Base-by-base conservation (phyloP, 2,797 vertebrate genomes). In the Champsocephalus esox region DNA sequence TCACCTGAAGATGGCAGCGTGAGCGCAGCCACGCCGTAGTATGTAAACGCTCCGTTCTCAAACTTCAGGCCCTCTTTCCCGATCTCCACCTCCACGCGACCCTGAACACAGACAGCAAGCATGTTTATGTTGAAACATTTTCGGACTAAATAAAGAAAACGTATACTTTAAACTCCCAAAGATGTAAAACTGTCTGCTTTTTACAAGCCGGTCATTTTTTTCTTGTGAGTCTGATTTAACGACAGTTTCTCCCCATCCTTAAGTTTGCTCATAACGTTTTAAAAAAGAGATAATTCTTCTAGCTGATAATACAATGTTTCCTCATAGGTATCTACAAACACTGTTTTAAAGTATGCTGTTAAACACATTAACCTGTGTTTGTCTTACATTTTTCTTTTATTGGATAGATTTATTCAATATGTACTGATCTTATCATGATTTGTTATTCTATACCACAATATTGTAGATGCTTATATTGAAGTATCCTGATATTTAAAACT, bases 41-140 rank as follows among this genome's bases (percentile, higher is more conserved):
- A 98, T 0, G 97, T 98, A 68, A 98, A 98, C 3, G 97, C 97
- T 7, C 97, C 97, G 0, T 97, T 98, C 84, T 98, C 97, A 77
- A 98, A 98, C 93, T 96, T 97, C 85, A 98, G 91, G 19, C 96
- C 96, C 87, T 98, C 97, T 82, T 98, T 98, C 3, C 97, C 97
- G 19, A 98, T 97, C 90, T 98, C 97, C 71, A 98, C 97, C 91
- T 98, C 97, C 44, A 98, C 97, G 3, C 95, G 96, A 4, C 97
- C 97, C 97, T 98, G 83, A 17, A n/a, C 3, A 64, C 52, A 59
- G n/a, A 63, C 38, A 50, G 54, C 14, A 59, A 0, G 6, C 1
- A 19, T 0, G 14, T 12, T 3, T 13, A 5, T 3, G 21, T 28
- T 5, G 46, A 32, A 17, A 28, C 2, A 7, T 17, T 46, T 65